Base-by-base conservation (phyloP, 2,797 vertebrate genomes). In the Micrastur ruficollis region DNA sequence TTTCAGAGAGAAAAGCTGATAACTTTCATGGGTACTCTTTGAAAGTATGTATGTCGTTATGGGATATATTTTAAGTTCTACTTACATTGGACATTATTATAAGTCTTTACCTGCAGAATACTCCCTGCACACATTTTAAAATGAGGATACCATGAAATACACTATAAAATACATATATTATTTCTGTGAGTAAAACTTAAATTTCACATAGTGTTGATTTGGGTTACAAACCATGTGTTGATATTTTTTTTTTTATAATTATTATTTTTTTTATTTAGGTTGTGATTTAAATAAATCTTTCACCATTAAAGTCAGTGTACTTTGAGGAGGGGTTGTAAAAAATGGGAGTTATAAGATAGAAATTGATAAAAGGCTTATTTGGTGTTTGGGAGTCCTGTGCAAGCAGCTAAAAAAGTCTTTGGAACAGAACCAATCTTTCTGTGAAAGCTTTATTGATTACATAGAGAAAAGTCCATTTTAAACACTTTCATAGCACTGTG, bases 401-500 rank as follows among this genome's bases (percentile, higher is more conserved):
- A 95, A 90, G 76, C 49, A 93, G 31, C 52, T 94, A 71, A 90
- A 72, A 58, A 76, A n/a, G 58, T 42, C 56, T 59, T 93, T 75
- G 82, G 47, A 97, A 96, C 46, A 87, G 68, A 97, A 91, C 71
- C 80, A 95, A 61, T 96, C 86, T 94, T 89, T 92, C 56, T 95
- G 91, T 93, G 81, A 91, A 92, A 85, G 83, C 65, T 81, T 74
- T 96, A 96, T 93, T 96, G 91, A 97, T 97, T 96, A 96, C 73
- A 91, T 38, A 90, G 70, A 93, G 79, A 81, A 95, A 96, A 94
- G 83, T 86, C 89, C 88, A 81, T 97, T 96, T 97, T 83, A 95
- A 97, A 95, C 47, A 86, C 50, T 97, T 96, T 70, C 74, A 93
- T 86, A 95, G 71, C 59, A 49, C 61, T 81, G 47, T 40, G 78